These are phyloP conservation scores for Lacanobia wlatinum DNA, from an alignment of 2,888 invertebrate species.

Conservation along the genomic window DNA sequence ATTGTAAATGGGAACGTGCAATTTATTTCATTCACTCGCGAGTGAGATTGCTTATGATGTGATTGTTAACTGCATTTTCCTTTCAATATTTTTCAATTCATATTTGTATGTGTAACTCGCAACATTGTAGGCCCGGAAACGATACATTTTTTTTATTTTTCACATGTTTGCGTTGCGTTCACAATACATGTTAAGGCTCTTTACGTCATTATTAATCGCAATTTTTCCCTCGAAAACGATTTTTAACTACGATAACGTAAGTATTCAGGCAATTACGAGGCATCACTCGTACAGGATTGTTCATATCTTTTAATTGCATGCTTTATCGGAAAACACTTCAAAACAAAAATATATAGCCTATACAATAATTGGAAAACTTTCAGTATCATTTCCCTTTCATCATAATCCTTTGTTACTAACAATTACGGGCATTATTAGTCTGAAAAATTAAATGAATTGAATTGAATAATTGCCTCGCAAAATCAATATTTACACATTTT, in stretches of 20 bases:
- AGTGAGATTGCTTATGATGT: constrained; percentile 87
- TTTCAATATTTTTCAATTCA: constrained; percentile 56
- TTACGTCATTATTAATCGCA: constrained; percentile 20
- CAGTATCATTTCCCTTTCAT: too few species aligned
- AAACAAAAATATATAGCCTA: not conserved
- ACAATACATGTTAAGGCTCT: constrained; percentile 36
- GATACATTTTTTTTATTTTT: constrained; percentile 32
- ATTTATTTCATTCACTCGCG: constrained; percentile 85
- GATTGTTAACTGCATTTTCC: constrained; percentile 83
- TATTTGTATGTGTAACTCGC: constrained; percentile 38
- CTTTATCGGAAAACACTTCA: constrained; percentile 1
- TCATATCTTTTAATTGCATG: not conserved
- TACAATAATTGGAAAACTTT: not conserved
- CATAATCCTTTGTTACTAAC: too few species aligned
- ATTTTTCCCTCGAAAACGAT: constrained; percentile 3
- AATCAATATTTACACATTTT: too few species aligned
- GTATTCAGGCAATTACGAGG: not conserved
- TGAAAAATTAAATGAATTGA: too few species aligned
- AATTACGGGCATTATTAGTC: too few species aligned
- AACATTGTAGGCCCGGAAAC: constrained; percentile 25
- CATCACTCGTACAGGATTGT: not conserved
- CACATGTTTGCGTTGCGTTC: constrained; percentile 35
- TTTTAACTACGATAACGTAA: constrained; percentile 14
- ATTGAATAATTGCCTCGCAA: not conserved
- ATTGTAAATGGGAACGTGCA: constrained; percentile 84